Evolutionary conservation across 2,888 invertebrate genomes (phyloP), one percentile per base, ranked within the genome.

Genomic region (Camponotus fellah): DNA sequence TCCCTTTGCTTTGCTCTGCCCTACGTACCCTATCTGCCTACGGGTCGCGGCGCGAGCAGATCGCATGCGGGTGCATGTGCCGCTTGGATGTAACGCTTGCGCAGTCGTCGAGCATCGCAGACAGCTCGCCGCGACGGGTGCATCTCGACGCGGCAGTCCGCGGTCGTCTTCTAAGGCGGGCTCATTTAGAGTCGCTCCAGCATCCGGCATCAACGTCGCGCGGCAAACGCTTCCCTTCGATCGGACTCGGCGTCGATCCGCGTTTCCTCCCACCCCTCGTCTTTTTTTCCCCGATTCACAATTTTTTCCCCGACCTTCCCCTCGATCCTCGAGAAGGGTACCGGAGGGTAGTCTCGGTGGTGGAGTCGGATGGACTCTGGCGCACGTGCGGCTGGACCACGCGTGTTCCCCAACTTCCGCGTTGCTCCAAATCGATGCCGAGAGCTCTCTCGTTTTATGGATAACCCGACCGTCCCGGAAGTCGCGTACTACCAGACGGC

Each of bases 121-220:
- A 92, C 92, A 93, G 92, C 92, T 91, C 92, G 93, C 92, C 92
- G 92, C 91, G 92, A 89, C 92, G 90, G 91, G 88, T 90, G 91
- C 93, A 92, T 93, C 92, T 91, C 91, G 49, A 53, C 49, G 91
- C 91, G 91, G 87, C 91, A 93, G 94, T 93, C 90, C 90, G 92
- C 93, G 92, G 87, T 93, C 90, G 92, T 91, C 92, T 91, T 90
- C 91, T 92, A 92, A 91, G 91, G 89, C 91, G 91, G 90, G 88
- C 91, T 91, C 92, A 91, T 93, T 92, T 53, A 53, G 49, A 90
- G 91, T 91, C 90, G 87, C 88, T 87, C 49, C 91, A 91, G 89
- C 88, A 92, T 89, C 89, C 89, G 89, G 77, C 82, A 6, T 49
- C 8, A 17, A 53, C 49, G n/a, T 49, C 49, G 49, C 88, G 89